Evolutionary conservation across 2,113 vertebrate species (phyloP).

Genomic region (Sceloporus undulatus): DNA sequence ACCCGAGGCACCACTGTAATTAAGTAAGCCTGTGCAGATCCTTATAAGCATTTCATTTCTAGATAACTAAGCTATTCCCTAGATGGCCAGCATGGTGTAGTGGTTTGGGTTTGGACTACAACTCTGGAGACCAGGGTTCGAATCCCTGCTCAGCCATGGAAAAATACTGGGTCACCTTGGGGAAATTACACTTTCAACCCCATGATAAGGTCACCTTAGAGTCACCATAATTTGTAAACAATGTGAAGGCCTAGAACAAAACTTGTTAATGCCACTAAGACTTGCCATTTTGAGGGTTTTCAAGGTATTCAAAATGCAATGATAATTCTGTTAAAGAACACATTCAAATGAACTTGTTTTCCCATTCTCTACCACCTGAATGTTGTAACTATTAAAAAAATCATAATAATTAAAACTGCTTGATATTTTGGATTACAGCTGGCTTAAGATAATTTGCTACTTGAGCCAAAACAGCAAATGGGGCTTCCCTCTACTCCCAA

Average conservation of each 20-base stretch:
- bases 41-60: rapidly evolving
- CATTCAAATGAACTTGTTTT: neutral
- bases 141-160: too few species aligned
- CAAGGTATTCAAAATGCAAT: neutral
- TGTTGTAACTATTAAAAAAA: neutral
- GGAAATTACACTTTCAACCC: too few species aligned
- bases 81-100: neutral
- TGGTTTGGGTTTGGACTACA: too few species aligned
- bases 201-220: too few species aligned
- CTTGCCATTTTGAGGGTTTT: neutral
- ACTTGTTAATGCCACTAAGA: neutral
- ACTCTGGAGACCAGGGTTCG: too few species aligned
- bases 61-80: neutral
- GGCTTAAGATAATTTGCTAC: neutral
- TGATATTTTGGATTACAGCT: neutral
- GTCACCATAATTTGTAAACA: too few species aligned
- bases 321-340: neutral
- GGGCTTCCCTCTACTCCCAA: too few species aligned
- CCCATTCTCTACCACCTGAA: neutral
- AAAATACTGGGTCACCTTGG: too few species aligned
- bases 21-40: neutral
- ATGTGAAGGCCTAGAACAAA: too few species aligned
- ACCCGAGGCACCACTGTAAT: too few species aligned
- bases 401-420: neutral
- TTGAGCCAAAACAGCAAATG: neutral